phyloP scores from a whole-genome alignment of 64 coral and sea anemone species.

The Catalaphyllia jardinei region DNA sequence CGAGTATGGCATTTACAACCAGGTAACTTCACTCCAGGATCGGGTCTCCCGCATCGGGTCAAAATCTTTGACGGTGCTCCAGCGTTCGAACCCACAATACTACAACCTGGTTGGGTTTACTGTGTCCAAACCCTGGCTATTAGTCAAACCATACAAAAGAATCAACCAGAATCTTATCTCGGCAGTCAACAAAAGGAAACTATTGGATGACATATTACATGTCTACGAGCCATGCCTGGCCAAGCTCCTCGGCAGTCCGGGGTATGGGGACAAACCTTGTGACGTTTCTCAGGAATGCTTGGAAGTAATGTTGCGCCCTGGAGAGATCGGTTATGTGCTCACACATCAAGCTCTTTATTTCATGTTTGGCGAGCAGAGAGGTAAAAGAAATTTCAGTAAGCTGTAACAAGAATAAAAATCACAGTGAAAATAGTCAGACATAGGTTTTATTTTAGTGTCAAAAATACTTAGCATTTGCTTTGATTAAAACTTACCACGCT shows the following conservation, averaged over 20 bases:
- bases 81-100: conserved; percentile 36
- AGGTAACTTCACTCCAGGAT: neutral
- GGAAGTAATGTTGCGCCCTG: conserved; percentile 55
- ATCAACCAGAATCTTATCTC: conserved; percentile 20
- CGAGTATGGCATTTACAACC: neutral
- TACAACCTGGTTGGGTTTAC: conserved; percentile 65
- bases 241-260: conserved; percentile 59
- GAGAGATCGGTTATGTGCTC: conserved; percentile 69
- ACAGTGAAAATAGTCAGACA: too few relatives aligned
- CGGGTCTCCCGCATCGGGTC: neutral
- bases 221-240: conserved; percentile 71
- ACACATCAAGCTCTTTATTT: conserved; percentile 97
- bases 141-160: conserved; percentile 44
- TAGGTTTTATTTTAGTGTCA: too few relatives aligned
- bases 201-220: conserved; percentile 30
- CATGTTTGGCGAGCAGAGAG: conserved; percentile 81
- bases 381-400: conserved; percentile 14
- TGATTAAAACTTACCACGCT: too few relatives aligned
- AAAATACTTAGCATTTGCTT: too few relatives aligned
- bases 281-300: conserved; percentile 61
- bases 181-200: neutral
- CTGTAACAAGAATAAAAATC: neutral
- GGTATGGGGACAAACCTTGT: conserved; percentile 58
- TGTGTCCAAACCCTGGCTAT: conserved; percentile 65
- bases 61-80: conserved; percentile 35